phyloP scores from a whole-genome alignment of 1,140 invertebrate genomes.

The Rhopalosiphum maidis region DNA sequence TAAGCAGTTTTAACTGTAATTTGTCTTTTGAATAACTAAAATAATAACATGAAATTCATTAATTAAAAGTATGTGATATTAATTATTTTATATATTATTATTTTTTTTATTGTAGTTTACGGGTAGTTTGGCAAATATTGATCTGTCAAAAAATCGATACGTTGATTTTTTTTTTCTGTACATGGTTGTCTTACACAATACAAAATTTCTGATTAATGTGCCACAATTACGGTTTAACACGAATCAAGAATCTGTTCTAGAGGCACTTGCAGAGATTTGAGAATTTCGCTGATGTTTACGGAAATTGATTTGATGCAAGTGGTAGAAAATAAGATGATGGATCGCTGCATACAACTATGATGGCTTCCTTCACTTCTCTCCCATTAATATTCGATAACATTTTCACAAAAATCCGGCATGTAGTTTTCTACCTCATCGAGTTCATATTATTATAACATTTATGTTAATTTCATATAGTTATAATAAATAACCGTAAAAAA shows the following conservation, averaged over 20 bases:
- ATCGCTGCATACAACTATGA: background rate
- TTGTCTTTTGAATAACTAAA: background rate
- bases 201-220: constrained; percentile 27
- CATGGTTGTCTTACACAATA: constrained; percentile 15
- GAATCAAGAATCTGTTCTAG: background rate
- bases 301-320: constrained; percentile 33
- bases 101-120: background rate
- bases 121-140: background rate
- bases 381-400: constrained; percentile 10
- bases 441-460: constrained; percentile 10
- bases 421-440: background rate
- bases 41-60: background rate
- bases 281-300: constrained; percentile 8
- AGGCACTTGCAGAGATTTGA: constrained; percentile 7
- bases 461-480: background rate
- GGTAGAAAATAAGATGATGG: constrained; percentile 24
- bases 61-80: background rate
- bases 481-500: background rate
- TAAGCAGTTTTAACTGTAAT: background rate
- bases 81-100: background rate
- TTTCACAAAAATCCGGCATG: constrained; percentile 4
- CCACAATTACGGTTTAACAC: background rate
- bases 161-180: background rate
- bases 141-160: background rate
- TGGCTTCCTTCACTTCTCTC: background rate